These are phyloP conservation scores for Steinernema scapterisci DNA, from an alignment of 2,888 invertebrate species.

Conservation along the genomic window DNA sequence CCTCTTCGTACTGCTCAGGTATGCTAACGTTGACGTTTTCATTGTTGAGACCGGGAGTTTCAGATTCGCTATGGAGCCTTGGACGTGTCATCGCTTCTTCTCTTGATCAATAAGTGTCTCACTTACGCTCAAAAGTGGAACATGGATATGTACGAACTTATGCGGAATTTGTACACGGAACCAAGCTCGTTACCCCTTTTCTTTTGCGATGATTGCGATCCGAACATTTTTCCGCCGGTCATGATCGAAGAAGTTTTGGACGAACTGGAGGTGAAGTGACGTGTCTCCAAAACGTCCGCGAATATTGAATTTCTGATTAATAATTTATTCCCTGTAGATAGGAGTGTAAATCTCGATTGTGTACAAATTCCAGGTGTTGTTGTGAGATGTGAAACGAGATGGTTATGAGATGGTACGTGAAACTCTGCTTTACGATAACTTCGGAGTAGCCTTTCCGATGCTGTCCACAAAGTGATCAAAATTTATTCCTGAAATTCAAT, in stretches of 20 bases:
- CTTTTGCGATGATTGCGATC: conserved; percentile 5
- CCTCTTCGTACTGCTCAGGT: conserved; percentile 59
- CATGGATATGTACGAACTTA: not conserved
- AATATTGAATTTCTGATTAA: too few relatives aligned
- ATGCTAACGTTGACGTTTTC: not conserved
- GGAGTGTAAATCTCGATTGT: not conserved
- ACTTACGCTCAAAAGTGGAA: not conserved
- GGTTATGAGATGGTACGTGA: too few relatives aligned
- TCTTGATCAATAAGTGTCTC: conserved; percentile 21
- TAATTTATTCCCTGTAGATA: too few relatives aligned
- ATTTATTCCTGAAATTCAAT: too few relatives aligned
- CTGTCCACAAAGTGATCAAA: too few relatives aligned
- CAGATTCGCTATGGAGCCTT: conserved; percentile 61
- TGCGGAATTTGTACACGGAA: not conserved
- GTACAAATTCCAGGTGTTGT: too few relatives aligned
- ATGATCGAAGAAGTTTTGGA: not conserved
- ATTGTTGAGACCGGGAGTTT: conserved; percentile 3
- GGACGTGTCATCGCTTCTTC: conserved; percentile 55
- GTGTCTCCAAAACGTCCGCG: not conserved
- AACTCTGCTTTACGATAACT: too few relatives aligned
- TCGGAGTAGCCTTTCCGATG: too few relatives aligned
- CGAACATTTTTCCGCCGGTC: not conserved
- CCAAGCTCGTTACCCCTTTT: not conserved
- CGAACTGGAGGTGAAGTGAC: not conserved
- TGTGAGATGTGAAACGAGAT: too few relatives aligned